Evolutionary conservation across 2,888 invertebrate genomes (phyloP).

Genomic region (Nebria brevicollis): DNA sequence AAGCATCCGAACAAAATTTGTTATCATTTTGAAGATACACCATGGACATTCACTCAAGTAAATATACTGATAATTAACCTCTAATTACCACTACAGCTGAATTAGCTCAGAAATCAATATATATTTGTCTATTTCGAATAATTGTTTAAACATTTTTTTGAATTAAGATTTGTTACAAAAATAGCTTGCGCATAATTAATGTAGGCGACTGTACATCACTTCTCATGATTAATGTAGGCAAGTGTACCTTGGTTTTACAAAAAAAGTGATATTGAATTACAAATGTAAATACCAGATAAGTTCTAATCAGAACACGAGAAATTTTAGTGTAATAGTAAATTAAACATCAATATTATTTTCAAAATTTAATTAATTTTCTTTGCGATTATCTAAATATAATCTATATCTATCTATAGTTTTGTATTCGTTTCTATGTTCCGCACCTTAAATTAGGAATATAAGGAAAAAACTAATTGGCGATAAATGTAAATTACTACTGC

Average conservation of each 20-base stretch:
- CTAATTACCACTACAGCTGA: background rate
- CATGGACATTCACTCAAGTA: constrained; percentile 76
- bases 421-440: too few relatives aligned
- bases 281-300: background rate
- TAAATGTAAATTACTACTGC: too few relatives aligned
- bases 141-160: too few relatives aligned
- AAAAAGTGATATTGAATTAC: background rate
- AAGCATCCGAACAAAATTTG: constrained; percentile 74
- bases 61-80: constrained; percentile 16
- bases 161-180: constrained; percentile 9
- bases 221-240: background rate
- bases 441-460: too few relatives aligned
- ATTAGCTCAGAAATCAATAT: too few relatives aligned
- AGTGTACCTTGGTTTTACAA: background rate
- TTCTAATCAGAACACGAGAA: background rate
- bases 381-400: too few relatives aligned
- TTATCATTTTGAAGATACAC: constrained; percentile 74
- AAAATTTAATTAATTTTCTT: too few relatives aligned
- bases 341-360: too few relatives aligned
- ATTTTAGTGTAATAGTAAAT: background rate
- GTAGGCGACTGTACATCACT: constrained; percentile 2
- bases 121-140: too few relatives aligned
- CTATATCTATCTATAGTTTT: too few relatives aligned
- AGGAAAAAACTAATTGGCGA: too few relatives aligned
- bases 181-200: background rate